Conservation (phyloP, 2,888 invertebrate genomes). For the Criorhina ranunculi region DNA sequence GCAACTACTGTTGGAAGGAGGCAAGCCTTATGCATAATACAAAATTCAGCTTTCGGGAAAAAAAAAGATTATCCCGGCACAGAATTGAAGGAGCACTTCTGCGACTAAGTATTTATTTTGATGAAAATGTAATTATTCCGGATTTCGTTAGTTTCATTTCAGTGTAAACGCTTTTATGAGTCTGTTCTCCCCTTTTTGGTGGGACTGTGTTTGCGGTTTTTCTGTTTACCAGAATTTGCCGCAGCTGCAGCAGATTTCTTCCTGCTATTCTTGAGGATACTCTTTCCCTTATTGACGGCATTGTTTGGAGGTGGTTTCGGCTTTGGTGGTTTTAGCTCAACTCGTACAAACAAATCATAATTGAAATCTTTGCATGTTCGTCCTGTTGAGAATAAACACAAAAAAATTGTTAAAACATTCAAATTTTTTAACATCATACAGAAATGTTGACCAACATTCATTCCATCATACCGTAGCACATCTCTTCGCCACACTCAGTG, state of each 20-base stretch:
- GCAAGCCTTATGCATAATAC: background rate
- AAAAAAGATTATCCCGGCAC: conserved; percentile 6
- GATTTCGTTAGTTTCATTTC: conserved; percentile 32
- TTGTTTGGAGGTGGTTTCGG: conserved; percentile 80
- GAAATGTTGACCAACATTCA: conserved; percentile 71
- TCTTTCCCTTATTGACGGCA: conserved; percentile 80
- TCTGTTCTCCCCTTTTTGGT: conserved; percentile 65
- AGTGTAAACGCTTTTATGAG: conserved; percentile 25
- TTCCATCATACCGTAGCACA: conserved; percentile 88
- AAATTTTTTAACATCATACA: conserved; percentile 70
- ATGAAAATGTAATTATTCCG: conserved; percentile 62
- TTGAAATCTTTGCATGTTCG: conserved; percentile 83
- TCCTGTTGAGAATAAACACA: conserved; percentile 77
- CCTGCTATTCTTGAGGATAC: conserved; percentile 79
- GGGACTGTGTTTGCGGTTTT: conserved; percentile 78
- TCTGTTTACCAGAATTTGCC: conserved; percentile 79
- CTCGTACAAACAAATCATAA: conserved; percentile 83
- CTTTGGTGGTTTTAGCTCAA: conserved; percentile 82
- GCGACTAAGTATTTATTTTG: conserved; percentile 59
- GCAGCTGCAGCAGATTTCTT: conserved; percentile 80
- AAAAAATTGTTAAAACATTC: conserved; percentile 50
- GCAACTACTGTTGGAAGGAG: conserved; percentile 2
- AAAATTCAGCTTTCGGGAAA: background rate
- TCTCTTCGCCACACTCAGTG: conserved; percentile 93
- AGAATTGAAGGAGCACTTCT: conserved; percentile 19